Percentiles rank a stretch among this genome's conserved stretches.
phyloP scores from a whole-genome alignment of 2,113 vertebrate species.

The Pedetes capensis region DNA sequence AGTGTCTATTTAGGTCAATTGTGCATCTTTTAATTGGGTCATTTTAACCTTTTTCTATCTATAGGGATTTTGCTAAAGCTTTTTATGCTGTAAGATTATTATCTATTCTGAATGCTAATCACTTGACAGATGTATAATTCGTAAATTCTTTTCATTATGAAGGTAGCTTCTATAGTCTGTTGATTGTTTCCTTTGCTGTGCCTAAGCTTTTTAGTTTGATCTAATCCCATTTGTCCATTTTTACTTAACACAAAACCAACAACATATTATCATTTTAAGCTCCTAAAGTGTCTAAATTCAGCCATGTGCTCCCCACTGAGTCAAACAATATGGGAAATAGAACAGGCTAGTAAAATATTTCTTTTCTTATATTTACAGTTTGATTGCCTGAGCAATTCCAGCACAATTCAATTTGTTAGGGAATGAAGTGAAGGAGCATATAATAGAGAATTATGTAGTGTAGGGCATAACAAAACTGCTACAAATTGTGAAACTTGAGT shows the following conservation, averaged over 20 bases:
- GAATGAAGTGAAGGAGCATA: neutral
- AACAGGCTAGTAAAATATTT: neutral
- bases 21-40: too few species aligned
- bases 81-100: neutral
- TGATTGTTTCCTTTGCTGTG: too few species aligned
- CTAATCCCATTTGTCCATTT: neutral
- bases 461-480: neutral
- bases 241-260: neutral
- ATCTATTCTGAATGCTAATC: neutral
- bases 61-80: neutral
- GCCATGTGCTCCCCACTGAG: neutral
- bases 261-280: neutral
- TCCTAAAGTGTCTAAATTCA: neutral
- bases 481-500: neutral
- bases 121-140: too few species aligned
- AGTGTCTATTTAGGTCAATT: too few species aligned
- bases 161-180: too few species aligned
- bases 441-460: neutral
- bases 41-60: too few species aligned
- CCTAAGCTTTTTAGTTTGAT: neutral
- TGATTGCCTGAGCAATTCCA: neutral
- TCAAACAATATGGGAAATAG: neutral
- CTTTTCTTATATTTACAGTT: neutral
- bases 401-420: neutral
- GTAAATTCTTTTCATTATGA: too few species aligned